These are phyloP conservation scores for Cottoperca gobio DNA, from an alignment of 2,797 vertebrate species.

Conservation along the genomic window DNA sequence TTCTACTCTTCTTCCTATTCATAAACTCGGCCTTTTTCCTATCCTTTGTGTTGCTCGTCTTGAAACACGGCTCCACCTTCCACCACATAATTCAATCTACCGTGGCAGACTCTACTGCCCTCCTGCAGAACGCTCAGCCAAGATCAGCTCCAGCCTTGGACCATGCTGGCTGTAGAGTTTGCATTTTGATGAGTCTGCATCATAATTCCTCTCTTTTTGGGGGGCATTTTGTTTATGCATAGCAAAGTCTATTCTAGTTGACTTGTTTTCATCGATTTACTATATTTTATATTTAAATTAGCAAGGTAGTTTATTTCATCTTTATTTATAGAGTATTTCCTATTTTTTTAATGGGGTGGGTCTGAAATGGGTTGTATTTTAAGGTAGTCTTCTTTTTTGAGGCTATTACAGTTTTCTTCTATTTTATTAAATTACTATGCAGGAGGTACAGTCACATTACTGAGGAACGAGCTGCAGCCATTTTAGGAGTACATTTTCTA, in stretches of 20 bases:
- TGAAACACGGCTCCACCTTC: background rate
- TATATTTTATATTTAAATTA: background rate
- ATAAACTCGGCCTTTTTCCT: background rate
- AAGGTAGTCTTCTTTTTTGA: conserved; percentile 12
- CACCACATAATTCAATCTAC: background rate
- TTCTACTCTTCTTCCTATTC: background rate
- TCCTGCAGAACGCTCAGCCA: conserved; percentile 30
- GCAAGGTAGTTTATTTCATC: background rate
- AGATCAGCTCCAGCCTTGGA: conserved; percentile 23
- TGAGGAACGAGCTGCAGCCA: background rate
- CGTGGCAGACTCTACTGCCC: conserved; percentile 5
- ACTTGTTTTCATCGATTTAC: background rate
- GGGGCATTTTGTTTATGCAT: background rate
- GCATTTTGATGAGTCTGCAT: conserved; percentile 44
- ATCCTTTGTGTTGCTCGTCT: background rate
- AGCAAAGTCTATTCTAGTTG: background rate
- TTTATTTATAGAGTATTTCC: conserved; percentile 6
- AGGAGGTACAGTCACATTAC: background rate
- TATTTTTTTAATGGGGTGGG: background rate
- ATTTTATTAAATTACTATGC: background rate
- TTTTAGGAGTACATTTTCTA: background rate
- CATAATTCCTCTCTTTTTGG: conserved; percentile 4
- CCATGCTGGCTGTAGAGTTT: conserved; percentile 15
- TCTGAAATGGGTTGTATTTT: conserved; percentile 1
- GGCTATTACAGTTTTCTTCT: background rate